A percentile compares a stretch with the other conserved stretches of the same genome.
Evolutionary conservation across 2,888 invertebrate genomes (phyloP).

Genomic region (Eupeodes luniger): DNA sequence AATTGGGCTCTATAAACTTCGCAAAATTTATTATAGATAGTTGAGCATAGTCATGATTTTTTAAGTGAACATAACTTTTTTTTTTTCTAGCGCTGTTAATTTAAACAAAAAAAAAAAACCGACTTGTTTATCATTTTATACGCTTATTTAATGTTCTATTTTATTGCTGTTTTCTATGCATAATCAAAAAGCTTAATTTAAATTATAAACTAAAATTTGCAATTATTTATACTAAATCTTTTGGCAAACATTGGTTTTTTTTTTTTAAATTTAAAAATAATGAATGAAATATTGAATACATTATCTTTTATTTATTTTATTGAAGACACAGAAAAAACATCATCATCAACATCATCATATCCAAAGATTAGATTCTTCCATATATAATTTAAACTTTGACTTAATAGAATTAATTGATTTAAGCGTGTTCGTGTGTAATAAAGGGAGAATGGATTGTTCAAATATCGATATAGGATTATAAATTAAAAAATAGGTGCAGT

Average conservation of each 20-base stretch:
- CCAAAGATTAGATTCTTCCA: too few species aligned
- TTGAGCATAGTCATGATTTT: too few species aligned
- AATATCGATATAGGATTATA: too few species aligned
- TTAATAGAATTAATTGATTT: too few species aligned
- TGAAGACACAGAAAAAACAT: too few species aligned
- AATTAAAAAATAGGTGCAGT: too few species aligned
- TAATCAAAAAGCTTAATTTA: background rate
- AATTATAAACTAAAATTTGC: background rate
- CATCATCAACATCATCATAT: too few species aligned
- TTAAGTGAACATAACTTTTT: background rate
- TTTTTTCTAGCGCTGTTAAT: background rate
- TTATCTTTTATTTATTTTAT: background rate
- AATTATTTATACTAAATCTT: background rate
- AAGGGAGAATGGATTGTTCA: too few species aligned
- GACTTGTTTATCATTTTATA: background rate
- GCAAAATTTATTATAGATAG: too few species aligned
- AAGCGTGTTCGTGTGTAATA: too few species aligned
- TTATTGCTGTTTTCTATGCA: background rate
- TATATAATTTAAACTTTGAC: too few species aligned
- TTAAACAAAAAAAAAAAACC: background rate
- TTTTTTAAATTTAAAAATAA: background rate
- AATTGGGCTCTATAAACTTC: too few species aligned
- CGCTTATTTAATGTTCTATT: background rate
- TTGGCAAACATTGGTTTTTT: background rate
- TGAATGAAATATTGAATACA: slow-evolving; percentile 8